Conservation (phyloP, 2,888 invertebrate genomes). For the Eupithecia exiguata region DNA sequence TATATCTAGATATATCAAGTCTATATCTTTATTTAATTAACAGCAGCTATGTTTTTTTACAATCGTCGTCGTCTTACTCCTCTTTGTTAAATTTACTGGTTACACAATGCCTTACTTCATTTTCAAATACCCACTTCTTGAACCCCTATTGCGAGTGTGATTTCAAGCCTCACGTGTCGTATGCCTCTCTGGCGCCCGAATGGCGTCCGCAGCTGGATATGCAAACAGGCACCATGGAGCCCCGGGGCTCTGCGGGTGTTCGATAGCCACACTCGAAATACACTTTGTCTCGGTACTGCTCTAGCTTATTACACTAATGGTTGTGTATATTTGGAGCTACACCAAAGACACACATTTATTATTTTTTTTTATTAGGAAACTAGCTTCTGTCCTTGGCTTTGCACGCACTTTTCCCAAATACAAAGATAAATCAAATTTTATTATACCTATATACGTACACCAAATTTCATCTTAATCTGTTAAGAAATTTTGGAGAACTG, state of each 20-base stretch:
- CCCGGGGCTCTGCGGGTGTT: constrained; percentile 31
- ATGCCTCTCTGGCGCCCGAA: constrained; percentile 32
- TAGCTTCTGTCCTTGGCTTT: neutral
- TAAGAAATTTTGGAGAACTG: too few relatives aligned
- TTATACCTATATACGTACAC: too few relatives aligned
- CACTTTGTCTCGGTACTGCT: neutral
- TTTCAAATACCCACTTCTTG: neutral
- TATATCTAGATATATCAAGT: too few relatives aligned
- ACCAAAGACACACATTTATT: neutral
- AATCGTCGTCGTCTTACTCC: too few relatives aligned
- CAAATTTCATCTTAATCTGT: too few relatives aligned
- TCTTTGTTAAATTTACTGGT: neutral
- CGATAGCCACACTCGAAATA: constrained; percentile 10
- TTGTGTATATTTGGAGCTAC: neutral
- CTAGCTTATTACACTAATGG: neutral
- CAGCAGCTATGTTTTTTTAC: too few relatives aligned
- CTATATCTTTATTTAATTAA: too few relatives aligned
- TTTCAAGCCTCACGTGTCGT: neutral
- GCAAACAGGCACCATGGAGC: constrained; percentile 31
- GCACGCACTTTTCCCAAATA: neutral
- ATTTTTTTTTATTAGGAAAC: neutral
- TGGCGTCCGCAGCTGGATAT: constrained; percentile 51
- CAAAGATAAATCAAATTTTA: too few relatives aligned
- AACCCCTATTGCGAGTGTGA: too few relatives aligned
- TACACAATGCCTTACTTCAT: neutral